Conservation (phyloP, 2,113 vertebrate species). For the Malurus cyaneus region DNA sequence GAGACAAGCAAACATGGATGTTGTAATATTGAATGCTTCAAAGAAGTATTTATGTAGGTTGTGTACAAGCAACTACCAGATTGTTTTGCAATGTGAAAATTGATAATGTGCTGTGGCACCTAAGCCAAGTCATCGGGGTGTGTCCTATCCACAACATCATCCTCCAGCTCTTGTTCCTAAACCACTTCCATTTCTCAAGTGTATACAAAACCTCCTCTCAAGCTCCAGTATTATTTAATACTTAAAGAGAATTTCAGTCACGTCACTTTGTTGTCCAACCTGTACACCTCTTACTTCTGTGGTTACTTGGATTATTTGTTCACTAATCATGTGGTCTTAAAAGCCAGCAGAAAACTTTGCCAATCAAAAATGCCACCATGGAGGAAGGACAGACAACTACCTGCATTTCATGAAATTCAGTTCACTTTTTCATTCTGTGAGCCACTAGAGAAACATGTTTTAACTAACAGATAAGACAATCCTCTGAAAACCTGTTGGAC, state of each 20-base stretch:
- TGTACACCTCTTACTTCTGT: neutral
- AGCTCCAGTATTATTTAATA: neutral
- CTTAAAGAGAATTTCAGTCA: neutral
- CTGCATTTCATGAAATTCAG: neutral
- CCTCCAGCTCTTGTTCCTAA: neutral
- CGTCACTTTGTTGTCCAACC: fast-evolving
- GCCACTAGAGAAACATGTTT: neutral
- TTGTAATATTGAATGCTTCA: neutral
- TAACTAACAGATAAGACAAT: neutral
- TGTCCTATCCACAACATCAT: neutral
- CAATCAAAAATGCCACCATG: neutral
- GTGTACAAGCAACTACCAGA: neutral
- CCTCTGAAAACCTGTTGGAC: neutral
- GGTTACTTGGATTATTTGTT: neutral
- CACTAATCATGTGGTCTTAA: neutral
- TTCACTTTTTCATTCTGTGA: neutral
- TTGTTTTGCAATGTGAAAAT: neutral
- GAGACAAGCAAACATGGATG: neutral
- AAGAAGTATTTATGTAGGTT: neutral
- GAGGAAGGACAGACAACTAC: neutral
- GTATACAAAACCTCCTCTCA: neutral
- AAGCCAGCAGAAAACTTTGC: neutral
- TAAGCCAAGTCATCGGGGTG: neutral
- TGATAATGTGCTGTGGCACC: neutral
- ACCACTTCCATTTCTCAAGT: neutral